Evolutionary conservation across 37 sponge, comb jelly and placozoan genomes (phyloP), one percentile per base, ranked within the genome.

Genomic region (Chondrosia reniformis): DNA sequence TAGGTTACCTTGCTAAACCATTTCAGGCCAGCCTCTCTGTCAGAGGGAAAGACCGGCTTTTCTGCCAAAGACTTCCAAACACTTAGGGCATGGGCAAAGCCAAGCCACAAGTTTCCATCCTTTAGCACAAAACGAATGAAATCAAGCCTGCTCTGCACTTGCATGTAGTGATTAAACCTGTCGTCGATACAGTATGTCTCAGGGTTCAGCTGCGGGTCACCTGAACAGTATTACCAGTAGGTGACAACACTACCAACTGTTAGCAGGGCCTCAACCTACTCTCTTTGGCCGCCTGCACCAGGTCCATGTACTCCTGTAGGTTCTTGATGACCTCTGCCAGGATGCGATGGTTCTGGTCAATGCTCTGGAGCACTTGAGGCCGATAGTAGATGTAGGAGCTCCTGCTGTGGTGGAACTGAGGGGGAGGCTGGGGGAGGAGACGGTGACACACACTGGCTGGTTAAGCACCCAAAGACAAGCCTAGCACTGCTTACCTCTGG

Each of bases 81-180:
- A 88, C 75, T 82, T 19, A 88, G 59, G 32, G 89, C 89, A 31
- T 88, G 93, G 25, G 81, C 63, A 65, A 88, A 85, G 2, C 85
- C 87, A 34, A 94, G 72, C 91, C 91, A 94, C 30, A 94, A 79
- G 59, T 88, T 88, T 8, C 95, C 95, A 81, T 94, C 95, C 28
- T 81, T 91, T 41, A 94, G 75, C 27, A 93, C 82, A 79, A 94
- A 91, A 73, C 92, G 79, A 67, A 92, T 57, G 58, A 87, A 92
- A 65, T 87, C 89, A 28, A 92, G 76, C 34, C 92, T 54, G 63
- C 55, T 81, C 66, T 84, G 84, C 41, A 88, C 78, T 76, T 92
- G 92, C 3, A 57, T 33, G 38, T 39, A 59, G 67, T 92, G 89
- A 43, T 73, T 85, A 79, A 84, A 88, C 37, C 89, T 54, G 33